Evolutionary conservation across 2,888 invertebrate genomes (phyloP).

Genomic region (Rhimphoctona megacephalus): DNA sequence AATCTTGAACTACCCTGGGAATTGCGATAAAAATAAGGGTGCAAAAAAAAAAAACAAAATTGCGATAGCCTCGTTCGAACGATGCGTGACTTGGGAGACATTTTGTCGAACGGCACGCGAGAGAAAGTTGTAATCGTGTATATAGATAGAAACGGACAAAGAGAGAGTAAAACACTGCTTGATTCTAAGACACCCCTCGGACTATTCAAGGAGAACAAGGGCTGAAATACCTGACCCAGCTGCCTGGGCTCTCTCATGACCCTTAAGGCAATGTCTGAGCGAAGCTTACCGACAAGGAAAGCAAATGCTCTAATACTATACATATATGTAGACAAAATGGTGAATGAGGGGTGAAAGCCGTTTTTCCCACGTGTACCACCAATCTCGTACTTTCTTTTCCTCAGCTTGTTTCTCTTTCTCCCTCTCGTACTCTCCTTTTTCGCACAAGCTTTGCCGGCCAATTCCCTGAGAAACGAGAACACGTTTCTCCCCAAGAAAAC

Average conservation of each 20-base stretch:
- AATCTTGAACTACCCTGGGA: not conserved
- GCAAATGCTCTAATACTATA: not conserved
- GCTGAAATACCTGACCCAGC: slow-evolving; percentile 72
- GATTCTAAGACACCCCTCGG: slow-evolving; percentile 66
- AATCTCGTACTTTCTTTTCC: slow-evolving; percentile 67
- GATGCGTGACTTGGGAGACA: slow-evolving; percentile 67
- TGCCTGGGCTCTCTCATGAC: slow-evolving; percentile 39
- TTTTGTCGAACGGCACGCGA: slow-evolving; percentile 40
- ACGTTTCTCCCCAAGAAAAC: slow-evolving; percentile 60
- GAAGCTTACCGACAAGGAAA: not conserved
- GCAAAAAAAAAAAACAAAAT: slow-evolving; percentile 24
- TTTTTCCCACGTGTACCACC: slow-evolving; percentile 71
- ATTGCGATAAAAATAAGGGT: slow-evolving; percentile 14
- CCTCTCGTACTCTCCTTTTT: not conserved
- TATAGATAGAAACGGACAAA: not conserved
- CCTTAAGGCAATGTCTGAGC: slow-evolving; percentile 21
- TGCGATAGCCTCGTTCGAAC: slow-evolving; percentile 41
- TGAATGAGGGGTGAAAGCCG: slow-evolving; percentile 39
- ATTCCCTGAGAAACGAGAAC: slow-evolving; percentile 61
- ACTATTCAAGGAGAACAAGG: slow-evolving; percentile 69
- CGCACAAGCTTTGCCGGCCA: slow-evolving; percentile 54
- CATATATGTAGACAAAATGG: slow-evolving; percentile 22
- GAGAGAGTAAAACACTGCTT: not conserved
- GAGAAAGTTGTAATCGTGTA: not conserved
- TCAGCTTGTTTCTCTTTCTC: slow-evolving; percentile 14